These are phyloP conservation scores for Onychomys torridus DNA, from an alignment of 2,797 vertebrate species.

Conservation along the genomic window DNA sequence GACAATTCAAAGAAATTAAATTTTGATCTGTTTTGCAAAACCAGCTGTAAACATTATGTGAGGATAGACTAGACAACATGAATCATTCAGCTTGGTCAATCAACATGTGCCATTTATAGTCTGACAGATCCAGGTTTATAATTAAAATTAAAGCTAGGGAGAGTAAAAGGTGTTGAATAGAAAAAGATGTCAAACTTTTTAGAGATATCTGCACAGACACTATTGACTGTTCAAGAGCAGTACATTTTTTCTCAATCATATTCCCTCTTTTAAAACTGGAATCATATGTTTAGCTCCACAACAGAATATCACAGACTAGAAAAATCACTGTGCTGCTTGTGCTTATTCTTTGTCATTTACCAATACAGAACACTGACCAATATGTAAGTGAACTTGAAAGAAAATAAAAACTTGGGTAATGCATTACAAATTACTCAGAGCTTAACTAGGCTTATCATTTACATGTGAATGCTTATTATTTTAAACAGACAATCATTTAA, in stretches of 20 bases:
- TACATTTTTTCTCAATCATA: background rate
- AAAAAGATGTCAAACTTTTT: slow-evolving; percentile 28
- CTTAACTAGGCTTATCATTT: background rate
- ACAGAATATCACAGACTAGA: background rate
- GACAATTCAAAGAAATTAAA: slow-evolving; percentile 69
- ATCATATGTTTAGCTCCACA: background rate
- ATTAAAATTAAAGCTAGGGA: slow-evolving; percentile 66
- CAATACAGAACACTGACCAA: background rate
- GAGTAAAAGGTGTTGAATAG: slow-evolving; percentile 15
- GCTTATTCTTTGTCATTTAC: background rate
- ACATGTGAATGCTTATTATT: background rate
- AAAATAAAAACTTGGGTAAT: background rate
- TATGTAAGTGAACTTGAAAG: background rate
- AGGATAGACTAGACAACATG: slow-evolving; percentile 9
- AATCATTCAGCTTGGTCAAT: slow-evolving; percentile 44
- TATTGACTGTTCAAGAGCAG: background rate
- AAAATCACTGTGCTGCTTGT: background rate
- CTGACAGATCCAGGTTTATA: slow-evolving; percentile 32
- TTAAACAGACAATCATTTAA: background rate
- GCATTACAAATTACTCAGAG: background rate
- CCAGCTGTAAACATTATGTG: background rate
- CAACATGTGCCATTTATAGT: slow-evolving; percentile 36
- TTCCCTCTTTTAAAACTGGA: slow-evolving; percentile 20
- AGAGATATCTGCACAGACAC: background rate
- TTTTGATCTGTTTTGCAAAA: slow-evolving; percentile 64